Evolutionary conservation across 2,113 vertebrate genomes (phyloP), one percentile per base, ranked within the genome.

Genomic region (Micromys minutus): DNA sequence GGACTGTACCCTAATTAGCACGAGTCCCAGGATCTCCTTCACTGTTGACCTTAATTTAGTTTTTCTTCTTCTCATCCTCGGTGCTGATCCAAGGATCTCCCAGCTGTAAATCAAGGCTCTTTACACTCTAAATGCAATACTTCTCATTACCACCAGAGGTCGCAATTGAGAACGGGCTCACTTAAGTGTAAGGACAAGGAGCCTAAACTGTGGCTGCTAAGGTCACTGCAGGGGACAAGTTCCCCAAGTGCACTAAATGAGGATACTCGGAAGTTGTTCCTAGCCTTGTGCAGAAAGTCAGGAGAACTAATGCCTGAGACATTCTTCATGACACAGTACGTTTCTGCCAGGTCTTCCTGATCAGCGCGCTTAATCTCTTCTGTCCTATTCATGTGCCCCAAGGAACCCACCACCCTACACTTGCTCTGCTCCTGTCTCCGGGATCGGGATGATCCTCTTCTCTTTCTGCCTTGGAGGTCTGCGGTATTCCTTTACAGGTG

Each of bases 1-100:
- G 8, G 39, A n/a, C 36, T 83, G 72, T 31, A 0, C 29, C 39
- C 52, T 77, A 76, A 85, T 80, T 24, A 52, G 3, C 65, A 59
- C 57, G 47, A 90, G 55, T 76, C 84, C 59, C n/a, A 74, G 52
- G 85, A 45, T 96, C 45, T 86, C 42, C 71, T 24, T 95, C 63
- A 15, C 29, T 84, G 36, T 69, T 39, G 36, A 12, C 52, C 22
- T 52, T 47, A 45, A 13, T 89, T 36, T 69, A 5, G 47, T 90
- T 81, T 47, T 12, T 7, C 3, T 4, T 10, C 7, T 34, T 19
- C 24, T 67, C 87, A 50, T 71, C 59, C 34, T 45, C 26, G 72
- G 3, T 22, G 29, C 7, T 12, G 76, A 76, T 7, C 57, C n/a
- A 59, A 45, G 29, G 79, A 29, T 12, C 24, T 24, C 15, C 24